These are phyloP conservation scores for Psittacula derbiana DNA, from an alignment of 2,797 vertebrate species.

Conservation along the genomic window DNA sequence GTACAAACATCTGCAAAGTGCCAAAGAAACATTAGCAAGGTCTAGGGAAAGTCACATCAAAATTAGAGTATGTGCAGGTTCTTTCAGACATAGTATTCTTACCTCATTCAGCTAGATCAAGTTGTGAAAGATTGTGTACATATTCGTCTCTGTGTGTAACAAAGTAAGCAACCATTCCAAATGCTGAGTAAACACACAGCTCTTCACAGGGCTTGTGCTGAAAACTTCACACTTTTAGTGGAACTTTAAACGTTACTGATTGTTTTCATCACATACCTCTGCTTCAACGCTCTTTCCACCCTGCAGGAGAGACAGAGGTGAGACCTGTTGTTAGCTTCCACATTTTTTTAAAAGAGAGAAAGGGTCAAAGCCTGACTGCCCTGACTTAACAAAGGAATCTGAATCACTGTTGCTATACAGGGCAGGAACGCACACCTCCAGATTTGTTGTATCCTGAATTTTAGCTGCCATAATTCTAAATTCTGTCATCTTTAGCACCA, in stretches of 20 bases:
- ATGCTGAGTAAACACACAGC: accelerated
- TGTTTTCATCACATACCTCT: neutral
- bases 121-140: accelerated
- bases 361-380: neutral
- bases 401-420: neutral
- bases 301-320: neutral
- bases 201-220: neutral
- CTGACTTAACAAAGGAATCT: neutral
- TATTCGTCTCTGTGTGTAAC: accelerated
- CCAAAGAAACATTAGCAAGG: neutral
- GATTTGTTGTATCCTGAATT: neutral
- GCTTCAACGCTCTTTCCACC: neutral
- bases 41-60: neutral
- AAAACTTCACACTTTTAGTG: accelerated
- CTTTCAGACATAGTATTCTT: accelerated
- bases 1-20: neutral
- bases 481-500: neutral
- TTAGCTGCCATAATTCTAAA: neutral
- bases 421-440: neutral
- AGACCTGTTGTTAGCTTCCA: neutral
- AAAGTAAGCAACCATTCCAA: neutral
- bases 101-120: accelerated
- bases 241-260: neutral
- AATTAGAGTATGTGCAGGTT: neutral
- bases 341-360: neutral